Evolutionary conservation across 2,888 invertebrate genomes (phyloP), one percentile per base, ranked within the genome.

Genomic region (Sarcophaga variegata): DNA sequence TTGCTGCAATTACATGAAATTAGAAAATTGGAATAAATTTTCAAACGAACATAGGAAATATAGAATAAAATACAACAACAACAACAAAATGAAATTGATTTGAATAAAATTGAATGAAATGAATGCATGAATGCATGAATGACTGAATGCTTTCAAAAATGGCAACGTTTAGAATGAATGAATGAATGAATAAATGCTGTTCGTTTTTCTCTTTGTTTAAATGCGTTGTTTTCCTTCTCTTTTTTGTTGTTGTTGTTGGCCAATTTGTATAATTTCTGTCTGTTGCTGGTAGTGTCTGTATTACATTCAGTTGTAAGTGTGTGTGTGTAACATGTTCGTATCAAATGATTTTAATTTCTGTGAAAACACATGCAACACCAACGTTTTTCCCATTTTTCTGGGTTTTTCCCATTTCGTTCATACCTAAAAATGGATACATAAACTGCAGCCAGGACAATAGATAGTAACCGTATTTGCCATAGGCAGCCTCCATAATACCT

Each of bases 351-450:
- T 47, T 47, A 37, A 10, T 37, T 37, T 37, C 8, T 2, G 2
- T 37, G 37, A 37, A 37, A 37, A 37, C 37, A 4, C 37, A 37
- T 37, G 10, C 37, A 37, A 37, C 8, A 10, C 37, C 37, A 37
- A 8, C 17, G 49, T 69, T 10, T 82, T 22, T 1, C 0, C 60
- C 10, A 5, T 63, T 22, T 69, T 4, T 49, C 25, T 63, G 71
- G 70, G 20, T 64, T 27, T 79, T 59, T 80, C 37, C 27, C 60
- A 12, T 62, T 37, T 17, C 12, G 70, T 85, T 90, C 93, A 94
- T 94, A 97, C 97, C 97, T 90, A 97, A 95, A 91, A 97, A 96
- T 2, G 97, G 97, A 94, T 97, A 97, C 90, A 96, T 94, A 91
- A 97, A 97, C 92, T 97, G 97, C 85, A 97, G 94, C 60, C 95